These are phyloP conservation scores for Oreonectes daqikongensis DNA, from an alignment of 2,797 vertebrate genomes.

Conservation along the genomic window DNA sequence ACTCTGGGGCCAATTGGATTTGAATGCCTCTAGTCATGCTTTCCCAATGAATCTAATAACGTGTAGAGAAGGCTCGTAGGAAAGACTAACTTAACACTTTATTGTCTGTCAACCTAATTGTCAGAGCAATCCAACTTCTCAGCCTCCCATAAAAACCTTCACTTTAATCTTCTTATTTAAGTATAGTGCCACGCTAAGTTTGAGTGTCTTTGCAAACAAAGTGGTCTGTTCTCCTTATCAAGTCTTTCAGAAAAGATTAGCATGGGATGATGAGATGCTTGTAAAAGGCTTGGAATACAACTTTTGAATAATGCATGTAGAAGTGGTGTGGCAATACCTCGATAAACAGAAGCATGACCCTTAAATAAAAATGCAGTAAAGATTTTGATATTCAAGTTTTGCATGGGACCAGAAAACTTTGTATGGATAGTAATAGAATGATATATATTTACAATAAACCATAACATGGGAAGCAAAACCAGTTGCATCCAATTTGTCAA, in stretches of 20 bases:
- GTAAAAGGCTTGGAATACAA: constrained; percentile 59
- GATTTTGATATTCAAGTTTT: constrained; percentile 75
- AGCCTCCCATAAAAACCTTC: constrained; percentile 38
- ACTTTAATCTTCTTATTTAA: constrained; percentile 21
- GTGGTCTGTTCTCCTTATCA: constrained; percentile 12
- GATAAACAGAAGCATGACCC: constrained; percentile 67
- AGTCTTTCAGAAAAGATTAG: constrained; percentile 59
- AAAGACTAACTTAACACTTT: constrained; percentile 47
- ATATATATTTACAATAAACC: constrained; percentile 83
- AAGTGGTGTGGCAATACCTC: constrained; percentile 59
- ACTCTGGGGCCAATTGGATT: constrained; percentile 50
- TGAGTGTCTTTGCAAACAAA: constrained; percentile 30
- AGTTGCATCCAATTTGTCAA: constrained; percentile 4
- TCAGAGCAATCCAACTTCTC: constrained; percentile 33
- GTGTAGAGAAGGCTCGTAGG: constrained; percentile 26
- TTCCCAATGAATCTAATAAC: constrained; percentile 61
- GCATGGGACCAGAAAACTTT: constrained; percentile 79
- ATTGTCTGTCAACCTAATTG: constrained; percentile 52
- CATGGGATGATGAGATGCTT: constrained; percentile 49
- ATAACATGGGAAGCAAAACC: constrained; percentile 63
- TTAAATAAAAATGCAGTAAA: constrained; percentile 60
- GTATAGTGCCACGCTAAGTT: constrained; percentile 37
- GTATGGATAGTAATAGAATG: constrained; percentile 70
- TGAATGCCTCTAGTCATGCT: constrained; percentile 54
- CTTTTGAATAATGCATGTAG: constrained; percentile 72